These are phyloP conservation scores for Hylaea fasciaria DNA, from an alignment of 2,888 invertebrate genomes.

Conservation along the genomic window DNA sequence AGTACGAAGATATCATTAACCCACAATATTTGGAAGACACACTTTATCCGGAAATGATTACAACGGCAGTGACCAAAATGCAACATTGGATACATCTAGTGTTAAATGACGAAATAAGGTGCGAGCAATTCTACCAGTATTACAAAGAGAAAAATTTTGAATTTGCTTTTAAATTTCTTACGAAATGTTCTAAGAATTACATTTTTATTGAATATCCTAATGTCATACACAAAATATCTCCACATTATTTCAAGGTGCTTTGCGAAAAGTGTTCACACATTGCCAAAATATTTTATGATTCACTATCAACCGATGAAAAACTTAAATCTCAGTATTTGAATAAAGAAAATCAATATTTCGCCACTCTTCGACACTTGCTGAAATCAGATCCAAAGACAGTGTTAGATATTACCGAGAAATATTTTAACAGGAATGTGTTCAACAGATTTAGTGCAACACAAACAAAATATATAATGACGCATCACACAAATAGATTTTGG, in stretches of 20 bases:
- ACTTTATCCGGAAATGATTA: slow-evolving; percentile 64
- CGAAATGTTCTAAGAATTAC: slow-evolving; percentile 31
- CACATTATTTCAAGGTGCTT: slow-evolving; percentile 42
- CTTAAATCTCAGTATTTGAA: slow-evolving; percentile 26
- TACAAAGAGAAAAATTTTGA: slow-evolving; percentile 36
- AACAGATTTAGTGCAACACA: slow-evolving; percentile 34
- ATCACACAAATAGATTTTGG: slow-evolving; percentile 42
- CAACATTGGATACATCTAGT: slow-evolving; percentile 39
- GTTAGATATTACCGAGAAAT: slow-evolving; percentile 46
- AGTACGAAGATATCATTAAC: slow-evolving; percentile 56
- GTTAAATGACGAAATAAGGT: slow-evolving; percentile 37
- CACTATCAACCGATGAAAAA: slow-evolving; percentile 24
- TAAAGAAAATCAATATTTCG: slow-evolving; percentile 26
- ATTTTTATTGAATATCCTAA: slow-evolving; percentile 33
- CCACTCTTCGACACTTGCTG: slow-evolving; percentile 33
- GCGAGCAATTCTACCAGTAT: slow-evolving; percentile 42
- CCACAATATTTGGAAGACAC: slow-evolving; percentile 60
- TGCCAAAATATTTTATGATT: slow-evolving; percentile 39
- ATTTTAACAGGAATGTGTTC: slow-evolving; percentile 29
- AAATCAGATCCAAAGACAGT: slow-evolving; percentile 40
- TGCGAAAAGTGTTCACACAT: slow-evolving; percentile 39
- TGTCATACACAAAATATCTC: slow-evolving; percentile 38
- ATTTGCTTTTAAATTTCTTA: slow-evolving; percentile 41
- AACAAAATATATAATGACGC: slow-evolving; percentile 43
- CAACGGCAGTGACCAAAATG: slow-evolving; percentile 51